These are phyloP conservation scores for Sebastes nivosus DNA, from an alignment of 2,797 vertebrate species.

Conservation along the genomic window DNA sequence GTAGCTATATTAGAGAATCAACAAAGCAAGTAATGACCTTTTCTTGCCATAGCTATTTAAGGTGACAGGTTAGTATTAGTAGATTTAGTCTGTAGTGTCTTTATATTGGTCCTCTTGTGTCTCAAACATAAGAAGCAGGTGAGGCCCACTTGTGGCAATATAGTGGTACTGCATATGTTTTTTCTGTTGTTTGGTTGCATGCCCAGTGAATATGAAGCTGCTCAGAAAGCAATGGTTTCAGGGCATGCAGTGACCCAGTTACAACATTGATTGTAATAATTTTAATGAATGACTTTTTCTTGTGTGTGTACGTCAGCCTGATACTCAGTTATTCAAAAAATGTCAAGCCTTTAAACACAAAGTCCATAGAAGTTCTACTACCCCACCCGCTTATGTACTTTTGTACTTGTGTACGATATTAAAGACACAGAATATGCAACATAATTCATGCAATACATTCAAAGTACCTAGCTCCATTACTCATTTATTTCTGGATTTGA, in stretches of 20 bases:
- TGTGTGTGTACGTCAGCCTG: background rate
- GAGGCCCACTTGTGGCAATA: conserved; percentile 63
- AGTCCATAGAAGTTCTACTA: background rate
- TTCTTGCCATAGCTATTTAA: background rate
- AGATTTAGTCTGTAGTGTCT: background rate
- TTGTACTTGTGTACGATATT: background rate
- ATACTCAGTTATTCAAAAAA: conserved; percentile 9
- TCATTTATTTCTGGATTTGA: background rate
- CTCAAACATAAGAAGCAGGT: conserved; percentile 4
- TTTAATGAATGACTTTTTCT: conserved; percentile 23
- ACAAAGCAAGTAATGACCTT: background rate
- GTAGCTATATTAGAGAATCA: background rate
- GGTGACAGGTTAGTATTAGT: background rate
- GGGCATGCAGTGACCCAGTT: conserved; percentile 32
- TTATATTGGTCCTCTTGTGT: background rate
- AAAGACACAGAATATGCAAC: background rate
- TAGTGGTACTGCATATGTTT: conserved; percentile 31
- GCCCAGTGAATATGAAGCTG: conserved; percentile 9
- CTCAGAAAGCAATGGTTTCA: conserved; percentile 13
- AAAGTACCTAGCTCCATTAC: background rate
- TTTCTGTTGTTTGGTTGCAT: background rate
- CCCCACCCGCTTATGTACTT: background rate
- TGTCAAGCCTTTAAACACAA: conserved; percentile 4
- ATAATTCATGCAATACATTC: background rate
- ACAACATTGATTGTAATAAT: conserved; percentile 12